phyloP scores from a whole-genome alignment of 2,113 vertebrate species.

The Neoarius graeffei region DNA sequence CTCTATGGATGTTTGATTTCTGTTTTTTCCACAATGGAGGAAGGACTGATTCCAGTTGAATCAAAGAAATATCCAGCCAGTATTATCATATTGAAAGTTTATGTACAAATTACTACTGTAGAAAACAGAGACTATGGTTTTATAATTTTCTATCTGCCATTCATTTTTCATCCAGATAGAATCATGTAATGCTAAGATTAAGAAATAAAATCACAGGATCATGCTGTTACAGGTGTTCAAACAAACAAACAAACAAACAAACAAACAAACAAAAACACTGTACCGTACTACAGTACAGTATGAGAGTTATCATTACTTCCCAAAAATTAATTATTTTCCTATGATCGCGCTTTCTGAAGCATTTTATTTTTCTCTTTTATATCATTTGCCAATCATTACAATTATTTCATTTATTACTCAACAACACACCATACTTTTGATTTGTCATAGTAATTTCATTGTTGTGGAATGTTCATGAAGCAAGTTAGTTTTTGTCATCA shows the following conservation, averaged over 20 bases:
- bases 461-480: background rate
- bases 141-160: background rate
- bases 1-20: background rate
- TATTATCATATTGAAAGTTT: background rate
- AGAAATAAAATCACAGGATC: background rate
- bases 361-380: background rate
- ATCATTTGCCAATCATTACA: background rate
- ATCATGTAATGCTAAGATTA: background rate
- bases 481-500: background rate
- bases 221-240: too few relatives aligned
- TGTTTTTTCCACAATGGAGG: background rate
- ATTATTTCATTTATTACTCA: background rate
- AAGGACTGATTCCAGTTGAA: background rate
- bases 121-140: background rate
- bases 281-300: background rate
- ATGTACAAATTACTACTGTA: background rate
- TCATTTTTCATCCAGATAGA: background rate
- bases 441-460: background rate
- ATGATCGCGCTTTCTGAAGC: background rate
- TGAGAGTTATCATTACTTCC: background rate
- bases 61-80: background rate
- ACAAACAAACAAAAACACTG: background rate
- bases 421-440: background rate
- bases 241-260: background rate
- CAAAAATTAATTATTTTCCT: background rate